Evolutionary conservation across 2,113 vertebrate genomes (phyloP).

Genomic region (Megaceryle torquata): DNA sequence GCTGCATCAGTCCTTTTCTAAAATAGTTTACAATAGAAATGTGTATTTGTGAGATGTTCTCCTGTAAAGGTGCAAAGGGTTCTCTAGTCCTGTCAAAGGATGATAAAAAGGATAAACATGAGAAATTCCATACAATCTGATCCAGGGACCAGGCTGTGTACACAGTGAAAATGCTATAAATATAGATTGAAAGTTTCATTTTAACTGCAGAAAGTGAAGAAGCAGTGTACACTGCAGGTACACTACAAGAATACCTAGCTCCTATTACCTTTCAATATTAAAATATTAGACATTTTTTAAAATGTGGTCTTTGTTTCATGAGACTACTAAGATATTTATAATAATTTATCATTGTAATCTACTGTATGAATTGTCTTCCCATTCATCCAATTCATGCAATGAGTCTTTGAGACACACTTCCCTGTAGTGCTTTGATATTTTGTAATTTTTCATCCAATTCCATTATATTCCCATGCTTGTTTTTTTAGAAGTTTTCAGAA

Average conservation of each 20-base stretch:
- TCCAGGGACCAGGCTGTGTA: neutral
- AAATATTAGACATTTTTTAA: neutral
- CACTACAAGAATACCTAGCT: neutral
- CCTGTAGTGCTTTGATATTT: neutral
- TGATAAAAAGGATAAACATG: neutral
- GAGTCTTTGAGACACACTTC: rapidly evolving
- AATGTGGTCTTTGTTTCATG: neutral
- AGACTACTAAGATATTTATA: neutral
- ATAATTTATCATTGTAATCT: neutral
- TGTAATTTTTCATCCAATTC: neutral
- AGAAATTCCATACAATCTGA: neutral
- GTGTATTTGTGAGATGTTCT: neutral
- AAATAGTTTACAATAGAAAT: neutral
- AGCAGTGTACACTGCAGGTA: neutral
- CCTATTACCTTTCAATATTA: neutral
- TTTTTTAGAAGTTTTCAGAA: neutral
- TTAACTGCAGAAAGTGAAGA: neutral
- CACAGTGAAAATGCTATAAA: neutral
- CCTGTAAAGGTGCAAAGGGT: neutral
- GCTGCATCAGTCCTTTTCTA: neutral
- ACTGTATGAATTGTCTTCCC: neutral
- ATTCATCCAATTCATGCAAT: neutral
- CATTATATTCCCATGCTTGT: neutral
- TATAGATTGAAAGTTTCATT: neutral
- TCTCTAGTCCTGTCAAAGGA: neutral